phyloP scores from a whole-genome alignment of 2,113 vertebrate genomes.

The Pangasianodon gigas region DNA sequence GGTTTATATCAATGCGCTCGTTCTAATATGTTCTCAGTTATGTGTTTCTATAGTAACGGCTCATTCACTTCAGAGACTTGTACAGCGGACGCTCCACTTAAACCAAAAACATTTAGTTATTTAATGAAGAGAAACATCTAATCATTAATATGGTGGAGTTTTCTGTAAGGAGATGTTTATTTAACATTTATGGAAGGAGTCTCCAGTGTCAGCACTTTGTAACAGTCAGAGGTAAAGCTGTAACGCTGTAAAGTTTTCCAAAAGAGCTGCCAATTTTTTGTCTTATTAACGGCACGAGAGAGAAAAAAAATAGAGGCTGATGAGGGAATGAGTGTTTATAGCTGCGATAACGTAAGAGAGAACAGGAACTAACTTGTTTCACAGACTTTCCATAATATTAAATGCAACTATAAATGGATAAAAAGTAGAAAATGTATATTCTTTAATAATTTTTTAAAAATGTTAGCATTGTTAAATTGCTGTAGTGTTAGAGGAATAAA shows the following conservation, averaged over 20 bases:
- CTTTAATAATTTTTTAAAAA: too few species aligned
- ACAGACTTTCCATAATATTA: too few species aligned
- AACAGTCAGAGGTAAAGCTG: background rate
- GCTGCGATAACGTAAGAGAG: background rate
- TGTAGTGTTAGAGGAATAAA: background rate
- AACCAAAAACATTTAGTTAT: too few species aligned
- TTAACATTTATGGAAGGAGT: background rate
- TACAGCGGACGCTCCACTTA: too few species aligned
- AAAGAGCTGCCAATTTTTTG: too few species aligned
- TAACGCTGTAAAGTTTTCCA: background rate
- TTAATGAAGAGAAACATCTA: background rate
- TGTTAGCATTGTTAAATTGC: background rate
- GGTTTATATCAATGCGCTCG: background rate
- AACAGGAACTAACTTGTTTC: background rate
- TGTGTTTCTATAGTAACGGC: background rate
- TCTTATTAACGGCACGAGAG: background rate
- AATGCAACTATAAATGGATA: background rate
- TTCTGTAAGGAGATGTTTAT: background rate
- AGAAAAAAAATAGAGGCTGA: background rate
- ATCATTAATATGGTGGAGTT: background rate
- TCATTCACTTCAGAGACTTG: background rate
- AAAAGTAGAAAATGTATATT: background rate
- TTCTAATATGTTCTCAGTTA: background rate
- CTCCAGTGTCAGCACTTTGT: background rate
- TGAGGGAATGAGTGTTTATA: background rate